Evolutionary conservation across 2,888 invertebrate species (phyloP).

Genomic region (Oasisia sp.): DNA sequence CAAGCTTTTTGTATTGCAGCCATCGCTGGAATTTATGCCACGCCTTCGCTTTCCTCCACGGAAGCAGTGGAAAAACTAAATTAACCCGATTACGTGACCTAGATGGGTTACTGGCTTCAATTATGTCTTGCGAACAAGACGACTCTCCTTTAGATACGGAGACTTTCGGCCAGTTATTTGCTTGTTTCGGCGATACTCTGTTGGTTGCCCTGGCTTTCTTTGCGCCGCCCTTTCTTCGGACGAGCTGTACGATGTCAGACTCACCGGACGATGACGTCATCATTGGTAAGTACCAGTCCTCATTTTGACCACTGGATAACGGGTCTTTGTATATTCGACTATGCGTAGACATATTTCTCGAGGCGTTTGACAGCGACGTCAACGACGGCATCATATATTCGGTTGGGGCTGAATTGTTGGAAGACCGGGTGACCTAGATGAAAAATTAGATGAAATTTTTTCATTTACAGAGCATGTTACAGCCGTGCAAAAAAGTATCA

Average conservation of each 20-base stretch:
- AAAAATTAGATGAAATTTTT: too few species aligned
- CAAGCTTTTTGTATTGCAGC: too few species aligned
- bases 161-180: not conserved
- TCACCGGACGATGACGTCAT: not conserved
- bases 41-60: too few species aligned
- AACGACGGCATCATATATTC: not conserved
- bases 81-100: too few species aligned
- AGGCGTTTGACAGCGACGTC: not conserved
- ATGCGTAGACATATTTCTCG: not conserved
- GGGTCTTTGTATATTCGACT: not conserved
- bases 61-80: too few species aligned
- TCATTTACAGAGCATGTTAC: too few species aligned
- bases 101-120: too few species aligned
- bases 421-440: not conserved
- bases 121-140: too few species aligned
- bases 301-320: not conserved
- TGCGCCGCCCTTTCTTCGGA: not conserved
- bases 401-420: not conserved
- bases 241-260: not conserved
- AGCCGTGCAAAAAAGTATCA: too few species aligned
- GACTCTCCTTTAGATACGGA: too few species aligned
- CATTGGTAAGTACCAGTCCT: not conserved
- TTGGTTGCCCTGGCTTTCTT: not conserved
- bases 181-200: not conserved
- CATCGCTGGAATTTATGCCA: too few species aligned